A percentile compares a stretch with the other conserved stretches of the same genome.
Evolutionary conservation across 2,797 vertebrate species (phyloP).

Genomic region (Phylloscopus collybita): DNA sequence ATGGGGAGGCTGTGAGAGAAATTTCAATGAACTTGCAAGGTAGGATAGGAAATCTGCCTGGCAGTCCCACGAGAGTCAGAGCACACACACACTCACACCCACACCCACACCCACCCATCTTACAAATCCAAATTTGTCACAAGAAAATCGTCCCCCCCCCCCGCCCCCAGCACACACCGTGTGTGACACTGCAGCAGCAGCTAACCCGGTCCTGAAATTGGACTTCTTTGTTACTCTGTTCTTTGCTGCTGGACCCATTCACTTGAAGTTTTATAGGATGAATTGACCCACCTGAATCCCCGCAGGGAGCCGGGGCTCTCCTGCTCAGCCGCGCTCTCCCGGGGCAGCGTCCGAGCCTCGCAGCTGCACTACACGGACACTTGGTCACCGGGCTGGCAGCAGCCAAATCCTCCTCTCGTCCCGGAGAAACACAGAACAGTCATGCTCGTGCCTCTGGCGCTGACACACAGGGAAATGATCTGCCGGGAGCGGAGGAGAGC

Average conservation of each 20-base stretch:
- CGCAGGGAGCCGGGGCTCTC: not conserved
- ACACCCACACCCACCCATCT: not conserved
- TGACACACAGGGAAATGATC: constrained; percentile 24
- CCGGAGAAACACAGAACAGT: constrained; percentile 25
- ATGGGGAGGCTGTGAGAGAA: not conserved
- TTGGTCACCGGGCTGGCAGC: constrained; percentile 37
- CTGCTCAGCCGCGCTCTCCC: not conserved
- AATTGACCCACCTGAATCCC: constrained; percentile 61
- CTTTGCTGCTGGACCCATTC: not conserved
- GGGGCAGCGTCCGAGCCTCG: not conserved
- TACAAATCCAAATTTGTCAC: not conserved
- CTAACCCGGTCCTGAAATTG: not conserved
- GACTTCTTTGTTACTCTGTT: not conserved
- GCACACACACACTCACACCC: not conserved
- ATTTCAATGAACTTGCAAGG: not conserved
- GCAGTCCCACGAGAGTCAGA: not conserved
- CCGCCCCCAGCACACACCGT: not conserved
- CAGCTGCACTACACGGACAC: not conserved
- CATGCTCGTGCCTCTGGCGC: constrained; percentile 42
- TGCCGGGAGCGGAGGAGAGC: not conserved
- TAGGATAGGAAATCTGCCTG: not conserved
- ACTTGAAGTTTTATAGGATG: not conserved
- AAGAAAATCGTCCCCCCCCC: not conserved
- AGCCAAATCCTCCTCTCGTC: constrained; percentile 33
- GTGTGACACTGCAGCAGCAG: not conserved